Evolutionary conservation across 2,113 vertebrate species (phyloP).

Genomic region (Pristiophorus japonicus): DNA sequence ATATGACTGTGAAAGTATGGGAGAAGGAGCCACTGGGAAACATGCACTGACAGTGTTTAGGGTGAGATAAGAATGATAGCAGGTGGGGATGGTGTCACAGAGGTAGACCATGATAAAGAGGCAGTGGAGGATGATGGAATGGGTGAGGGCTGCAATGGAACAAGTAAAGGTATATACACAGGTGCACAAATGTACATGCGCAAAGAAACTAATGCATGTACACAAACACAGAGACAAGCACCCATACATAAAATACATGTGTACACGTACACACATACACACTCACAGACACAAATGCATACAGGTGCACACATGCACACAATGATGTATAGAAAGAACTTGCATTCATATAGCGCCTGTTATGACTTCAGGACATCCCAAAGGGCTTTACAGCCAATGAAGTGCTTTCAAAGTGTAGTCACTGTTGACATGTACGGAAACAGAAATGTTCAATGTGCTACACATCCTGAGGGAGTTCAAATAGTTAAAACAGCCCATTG

Average conservation of each 20-base stretch:
- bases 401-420: background rate
- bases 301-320: background rate
- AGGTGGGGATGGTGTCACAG: too few relatives aligned
- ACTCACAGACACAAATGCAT: background rate
- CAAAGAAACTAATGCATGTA: background rate
- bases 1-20: background rate
- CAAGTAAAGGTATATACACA: background rate
- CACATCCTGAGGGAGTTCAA: background rate
- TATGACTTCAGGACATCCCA: background rate
- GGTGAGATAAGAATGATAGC: background rate
- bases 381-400: background rate
- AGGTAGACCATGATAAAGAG: background rate
- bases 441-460: background rate
- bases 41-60: background rate
- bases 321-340: background rate
- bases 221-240: too few relatives aligned
- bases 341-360: background rate
- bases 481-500: background rate
- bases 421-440: background rate
- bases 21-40: background rate
- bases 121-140: background rate
- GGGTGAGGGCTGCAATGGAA: background rate
- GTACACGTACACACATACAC: background rate
- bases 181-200: background rate
- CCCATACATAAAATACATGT: background rate